A percentile compares a stretch with the other conserved stretches of the same genome.
These are phyloP conservation scores for Lagopus muta DNA, from an alignment of 2,113 vertebrate genomes.

Conservation along the genomic window DNA sequence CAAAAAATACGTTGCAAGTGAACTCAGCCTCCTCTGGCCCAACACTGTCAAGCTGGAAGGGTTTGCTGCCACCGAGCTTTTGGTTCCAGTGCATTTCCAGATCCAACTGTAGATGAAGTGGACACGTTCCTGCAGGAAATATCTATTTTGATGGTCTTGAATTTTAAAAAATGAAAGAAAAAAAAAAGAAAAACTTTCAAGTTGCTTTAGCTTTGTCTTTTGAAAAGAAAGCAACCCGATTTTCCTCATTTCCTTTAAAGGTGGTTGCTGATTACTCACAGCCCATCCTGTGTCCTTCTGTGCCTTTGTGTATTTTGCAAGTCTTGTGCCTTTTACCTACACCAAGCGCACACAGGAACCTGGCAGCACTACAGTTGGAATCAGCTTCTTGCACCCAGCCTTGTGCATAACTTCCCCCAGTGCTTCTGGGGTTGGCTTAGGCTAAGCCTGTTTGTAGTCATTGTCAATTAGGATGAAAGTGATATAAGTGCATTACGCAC, in stretches of 20 bases:
- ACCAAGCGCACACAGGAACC: not conserved
- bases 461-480: not conserved
- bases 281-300: accelerated
- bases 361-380: not conserved
- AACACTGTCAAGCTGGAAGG: not conserved
- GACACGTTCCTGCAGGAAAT: not conserved
- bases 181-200: not conserved
- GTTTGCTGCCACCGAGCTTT: not conserved
- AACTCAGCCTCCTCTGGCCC: accelerated
- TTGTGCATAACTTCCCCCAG: not conserved
- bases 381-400: not conserved
- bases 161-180: not conserved
- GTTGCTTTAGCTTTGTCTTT: not conserved
- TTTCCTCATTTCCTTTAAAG: not conserved
- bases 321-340: not conserved
- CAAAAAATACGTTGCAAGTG: not conserved
- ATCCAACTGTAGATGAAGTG: not conserved
- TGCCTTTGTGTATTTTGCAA: not conserved
- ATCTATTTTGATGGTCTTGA: not conserved
- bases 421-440: not conserved
- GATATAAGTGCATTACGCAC: not conserved
- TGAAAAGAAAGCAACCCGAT: not conserved
- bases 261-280: accelerated
- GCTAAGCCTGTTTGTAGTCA: not conserved
- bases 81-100: not conserved